Conservation (phyloP, 2,797 vertebrate genomes). For the Poecilia wingei region DNA sequence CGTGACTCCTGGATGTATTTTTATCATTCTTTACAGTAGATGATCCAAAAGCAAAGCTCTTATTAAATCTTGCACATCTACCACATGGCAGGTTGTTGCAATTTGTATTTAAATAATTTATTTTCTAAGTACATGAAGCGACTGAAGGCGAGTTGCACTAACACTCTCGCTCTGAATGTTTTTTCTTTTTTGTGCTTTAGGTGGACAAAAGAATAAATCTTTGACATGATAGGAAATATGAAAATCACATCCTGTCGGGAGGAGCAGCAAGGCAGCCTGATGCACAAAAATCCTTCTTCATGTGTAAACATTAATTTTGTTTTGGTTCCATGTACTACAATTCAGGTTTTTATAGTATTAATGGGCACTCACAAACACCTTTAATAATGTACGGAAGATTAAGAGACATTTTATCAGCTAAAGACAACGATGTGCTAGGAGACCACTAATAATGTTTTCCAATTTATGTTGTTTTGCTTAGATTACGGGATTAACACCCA, state of each 20-base stretch:
- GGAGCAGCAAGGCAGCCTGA: neutral
- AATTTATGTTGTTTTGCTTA: neutral
- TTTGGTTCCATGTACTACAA: neutral
- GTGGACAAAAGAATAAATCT: neutral
- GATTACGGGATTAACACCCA: neutral
- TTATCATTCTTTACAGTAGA: neutral
- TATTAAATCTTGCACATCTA: neutral
- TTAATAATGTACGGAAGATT: neutral
- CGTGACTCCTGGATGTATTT: constrained; percentile 2
- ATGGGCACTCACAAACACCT: neutral
- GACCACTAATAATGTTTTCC: neutral
- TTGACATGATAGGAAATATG: neutral
- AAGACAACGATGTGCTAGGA: neutral
- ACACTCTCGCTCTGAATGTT: neutral
- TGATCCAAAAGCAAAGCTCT: neutral
- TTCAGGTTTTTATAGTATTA: neutral
- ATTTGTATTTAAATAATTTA: neutral
- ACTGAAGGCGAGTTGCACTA: neutral
- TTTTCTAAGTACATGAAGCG: neutral
- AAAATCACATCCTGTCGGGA: neutral
- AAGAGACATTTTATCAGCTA: neutral
- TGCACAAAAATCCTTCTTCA: neutral
- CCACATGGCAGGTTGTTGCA: neutral
- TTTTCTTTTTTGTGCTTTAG: neutral
- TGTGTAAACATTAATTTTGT: neutral